Conservation (phyloP, 2,888 invertebrate species). For the Linyphia triangularis region DNA sequence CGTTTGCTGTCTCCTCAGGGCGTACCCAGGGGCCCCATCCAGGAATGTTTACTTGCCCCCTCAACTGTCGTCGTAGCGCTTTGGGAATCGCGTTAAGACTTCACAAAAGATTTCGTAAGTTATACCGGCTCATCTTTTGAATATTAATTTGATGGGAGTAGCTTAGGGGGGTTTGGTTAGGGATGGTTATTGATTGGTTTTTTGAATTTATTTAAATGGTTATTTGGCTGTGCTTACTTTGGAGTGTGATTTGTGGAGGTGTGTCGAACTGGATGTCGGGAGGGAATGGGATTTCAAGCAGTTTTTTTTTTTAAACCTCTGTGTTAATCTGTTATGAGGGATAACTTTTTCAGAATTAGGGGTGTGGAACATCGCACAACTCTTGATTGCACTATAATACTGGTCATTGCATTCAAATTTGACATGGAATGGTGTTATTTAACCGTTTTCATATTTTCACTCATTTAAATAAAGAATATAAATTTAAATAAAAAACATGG, state of each 20-base stretch:
- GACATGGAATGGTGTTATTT: no score
- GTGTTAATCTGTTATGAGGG: no score
- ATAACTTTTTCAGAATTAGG: no score
- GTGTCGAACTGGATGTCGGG: not conserved
- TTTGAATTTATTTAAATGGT: not conserved
- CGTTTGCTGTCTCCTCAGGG: slow-evolving; percentile 13
- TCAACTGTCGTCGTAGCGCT: slow-evolving; percentile 16
- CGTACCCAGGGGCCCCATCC: slow-evolving; percentile 14
- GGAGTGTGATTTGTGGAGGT: not conserved
- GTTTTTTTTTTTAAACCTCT: not conserved
- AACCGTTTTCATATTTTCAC: no score
- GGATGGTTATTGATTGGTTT: not conserved
- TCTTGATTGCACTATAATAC: no score
- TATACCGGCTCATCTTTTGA: not conserved
- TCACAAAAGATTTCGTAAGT: slow-evolving; percentile 35
- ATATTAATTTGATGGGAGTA: not conserved
- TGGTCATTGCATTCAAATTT: no score
- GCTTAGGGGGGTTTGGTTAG: not conserved
- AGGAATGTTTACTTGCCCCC: slow-evolving; percentile 12
- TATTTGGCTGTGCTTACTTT: not conserved
- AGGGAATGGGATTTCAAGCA: not conserved
- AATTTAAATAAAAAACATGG: no score
- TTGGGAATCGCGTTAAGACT: slow-evolving; percentile 32
- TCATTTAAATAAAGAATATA: no score
- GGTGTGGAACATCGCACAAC: no score